Conservation (phyloP, 2,888 invertebrate genomes). For the Molorchus minor region DNA sequence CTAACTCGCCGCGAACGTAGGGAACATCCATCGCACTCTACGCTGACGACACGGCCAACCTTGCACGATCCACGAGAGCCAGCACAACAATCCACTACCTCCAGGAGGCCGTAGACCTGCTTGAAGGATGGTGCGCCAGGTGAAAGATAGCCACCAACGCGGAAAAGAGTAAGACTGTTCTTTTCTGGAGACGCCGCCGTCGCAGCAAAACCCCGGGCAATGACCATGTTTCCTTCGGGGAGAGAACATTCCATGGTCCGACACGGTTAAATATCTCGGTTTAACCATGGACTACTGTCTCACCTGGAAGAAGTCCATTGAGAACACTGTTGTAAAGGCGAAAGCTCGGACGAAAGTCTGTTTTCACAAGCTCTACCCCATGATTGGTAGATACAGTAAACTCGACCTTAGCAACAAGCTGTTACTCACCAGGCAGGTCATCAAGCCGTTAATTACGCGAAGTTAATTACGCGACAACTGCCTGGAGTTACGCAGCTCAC, state of each 20-base stretch:
- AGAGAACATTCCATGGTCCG: not conserved
- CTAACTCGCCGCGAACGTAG: constrained; percentile 12
- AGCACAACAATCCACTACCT: not conserved
- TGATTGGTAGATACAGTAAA: constrained; percentile 1
- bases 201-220: not conserved
- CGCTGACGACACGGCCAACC: constrained; percentile 30
- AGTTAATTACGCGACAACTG: too few relatives aligned
- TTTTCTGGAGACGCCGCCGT: not conserved
- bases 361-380: not conserved
- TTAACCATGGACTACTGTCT: constrained; percentile 1
- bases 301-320: not conserved
- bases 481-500: too few relatives aligned
- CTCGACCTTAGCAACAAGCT: not conserved
- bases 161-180: too few relatives aligned
- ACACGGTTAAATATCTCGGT: constrained; percentile 7
- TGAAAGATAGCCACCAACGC: too few relatives aligned
- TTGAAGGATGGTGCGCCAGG: too few relatives aligned
- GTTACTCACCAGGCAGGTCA: not conserved
- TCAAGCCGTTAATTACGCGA: too few relatives aligned
- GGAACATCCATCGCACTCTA: constrained; percentile 18
- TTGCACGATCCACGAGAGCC: not conserved
- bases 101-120: constrained; percentile 1
- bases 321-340: not conserved
- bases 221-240: not conserved
- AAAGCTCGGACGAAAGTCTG: not conserved